phyloP scores from a whole-genome alignment of 2,888 invertebrate species.

The Tromatobia lineatoria region DNA sequence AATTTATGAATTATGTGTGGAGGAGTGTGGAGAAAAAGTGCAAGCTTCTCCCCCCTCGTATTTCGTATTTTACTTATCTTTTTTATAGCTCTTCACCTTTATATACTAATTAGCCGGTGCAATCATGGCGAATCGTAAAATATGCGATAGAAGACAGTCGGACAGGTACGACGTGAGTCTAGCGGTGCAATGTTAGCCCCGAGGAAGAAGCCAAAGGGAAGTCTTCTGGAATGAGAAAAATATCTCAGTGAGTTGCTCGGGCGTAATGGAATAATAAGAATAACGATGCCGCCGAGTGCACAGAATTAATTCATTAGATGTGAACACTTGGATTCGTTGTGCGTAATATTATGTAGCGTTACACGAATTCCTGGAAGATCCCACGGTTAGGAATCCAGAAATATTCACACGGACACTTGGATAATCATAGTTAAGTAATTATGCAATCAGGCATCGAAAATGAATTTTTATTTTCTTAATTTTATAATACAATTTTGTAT shows the following conservation, averaged over 20 bases:
- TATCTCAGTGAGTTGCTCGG: conserved; percentile 10
- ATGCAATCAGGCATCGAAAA: not conserved
- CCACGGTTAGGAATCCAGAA: conserved; percentile 23
- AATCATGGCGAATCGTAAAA: conserved; percentile 58
- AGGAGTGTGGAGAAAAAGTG: conserved; percentile 26
- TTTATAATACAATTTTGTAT: not conserved
- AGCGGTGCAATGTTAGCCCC: not conserved
- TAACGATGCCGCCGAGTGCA: not conserved
- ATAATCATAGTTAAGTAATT: conserved; percentile 5
- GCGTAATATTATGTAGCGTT: conserved; percentile 4
- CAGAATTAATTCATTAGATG: conserved; percentile 34
- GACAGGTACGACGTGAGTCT: conserved; percentile 28
- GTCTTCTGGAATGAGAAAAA: not conserved
- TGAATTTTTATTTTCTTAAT: no score
- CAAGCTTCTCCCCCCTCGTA: conserved; percentile 10
- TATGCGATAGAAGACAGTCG: conserved; percentile 45
- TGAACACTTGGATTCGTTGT: conserved; percentile 33
- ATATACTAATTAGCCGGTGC: conserved; percentile 56
- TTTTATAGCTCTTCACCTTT: not conserved
- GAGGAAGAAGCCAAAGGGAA: conserved; percentile 22
- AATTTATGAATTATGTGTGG: not conserved
- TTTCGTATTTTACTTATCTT: conserved; percentile 9
- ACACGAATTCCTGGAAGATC: conserved; percentile 9
- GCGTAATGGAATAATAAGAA: conserved; percentile 16
- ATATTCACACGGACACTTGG: conserved; percentile 19